These are phyloP conservation scores for Philereme transversata DNA, from an alignment of 2,888 invertebrate genomes.

Conservation along the genomic window DNA sequence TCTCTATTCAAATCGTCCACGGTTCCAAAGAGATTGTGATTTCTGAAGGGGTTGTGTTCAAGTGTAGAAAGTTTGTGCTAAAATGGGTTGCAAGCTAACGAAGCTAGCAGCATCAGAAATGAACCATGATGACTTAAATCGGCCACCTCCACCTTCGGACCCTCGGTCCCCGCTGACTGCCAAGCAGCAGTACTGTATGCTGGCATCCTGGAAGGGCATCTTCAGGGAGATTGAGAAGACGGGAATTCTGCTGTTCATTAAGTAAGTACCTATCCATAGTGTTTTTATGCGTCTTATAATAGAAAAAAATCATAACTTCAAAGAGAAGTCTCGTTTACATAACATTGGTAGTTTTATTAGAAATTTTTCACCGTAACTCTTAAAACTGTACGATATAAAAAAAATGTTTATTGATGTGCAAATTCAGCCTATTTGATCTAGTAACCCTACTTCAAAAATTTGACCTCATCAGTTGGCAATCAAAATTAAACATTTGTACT, in stretches of 20 bases:
- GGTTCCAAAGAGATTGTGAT: not conserved
- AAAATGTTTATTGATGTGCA: too few relatives aligned
- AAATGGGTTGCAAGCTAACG: slow-evolving; percentile 90
- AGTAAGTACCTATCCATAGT: slow-evolving; percentile 83
- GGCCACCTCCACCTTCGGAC: slow-evolving; percentile 88
- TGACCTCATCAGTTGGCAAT: not conserved
- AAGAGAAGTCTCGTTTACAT: too few relatives aligned
- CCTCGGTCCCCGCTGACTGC: slow-evolving; percentile 92
- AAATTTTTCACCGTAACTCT: too few relatives aligned
- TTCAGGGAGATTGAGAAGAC: slow-evolving; percentile 93
- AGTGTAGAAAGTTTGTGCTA: slow-evolving; percentile 6
- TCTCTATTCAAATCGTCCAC: not conserved
- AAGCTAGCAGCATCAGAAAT: slow-evolving; percentile 86
- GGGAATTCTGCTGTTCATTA: slow-evolving; percentile 93
- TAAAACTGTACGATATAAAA: too few relatives aligned
- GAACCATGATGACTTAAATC: slow-evolving; percentile 74
- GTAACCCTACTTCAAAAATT: too few relatives aligned
- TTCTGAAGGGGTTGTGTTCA: not conserved
- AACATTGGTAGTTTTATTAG: too few relatives aligned
- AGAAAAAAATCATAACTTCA: too few relatives aligned
- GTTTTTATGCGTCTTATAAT: too few relatives aligned
- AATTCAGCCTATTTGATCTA: too few relatives aligned
- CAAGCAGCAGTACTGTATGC: slow-evolving; percentile 93
- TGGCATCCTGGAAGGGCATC: slow-evolving; percentile 96
- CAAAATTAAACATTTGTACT: too few relatives aligned